Conservation (phyloP, 2,113 vertebrate species). For the Archocentrus centrarchus region DNA sequence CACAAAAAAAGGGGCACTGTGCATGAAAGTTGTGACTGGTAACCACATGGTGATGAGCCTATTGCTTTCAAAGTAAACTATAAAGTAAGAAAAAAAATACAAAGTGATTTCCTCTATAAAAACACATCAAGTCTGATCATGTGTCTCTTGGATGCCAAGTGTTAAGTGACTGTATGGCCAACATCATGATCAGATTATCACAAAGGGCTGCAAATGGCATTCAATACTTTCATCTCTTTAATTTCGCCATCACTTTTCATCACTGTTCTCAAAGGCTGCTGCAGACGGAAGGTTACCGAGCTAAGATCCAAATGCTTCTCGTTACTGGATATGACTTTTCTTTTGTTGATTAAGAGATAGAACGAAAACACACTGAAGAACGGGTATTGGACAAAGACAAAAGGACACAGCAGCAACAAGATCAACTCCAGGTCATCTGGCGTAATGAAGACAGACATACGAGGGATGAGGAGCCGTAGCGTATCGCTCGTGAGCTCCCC, state of each 20-base stretch:
- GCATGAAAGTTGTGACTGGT: conserved; percentile 57
- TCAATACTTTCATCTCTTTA: conserved; percentile 85
- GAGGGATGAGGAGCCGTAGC: conserved; percentile 59
- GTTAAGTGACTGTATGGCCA: conserved; percentile 28
- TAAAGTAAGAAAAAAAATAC: conserved; percentile 39
- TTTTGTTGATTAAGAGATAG: conserved; percentile 55
- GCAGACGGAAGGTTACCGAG: conserved; percentile 3
- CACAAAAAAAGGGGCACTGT: conserved; percentile 12
- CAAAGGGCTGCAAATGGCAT: conserved; percentile 83
- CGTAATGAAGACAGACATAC: conserved; percentile 72
- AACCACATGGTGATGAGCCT: conserved; percentile 67
- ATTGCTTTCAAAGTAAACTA: conserved; percentile 65
- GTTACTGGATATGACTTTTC: conserved; percentile 49
- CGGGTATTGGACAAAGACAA: conserved; percentile 62
- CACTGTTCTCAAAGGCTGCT: conserved; percentile 35
- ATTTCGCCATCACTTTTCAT: conserved; percentile 68
- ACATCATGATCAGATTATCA: conserved; percentile 86
- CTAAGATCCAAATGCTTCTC: conserved; percentile 43
- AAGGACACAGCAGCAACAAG: conserved; percentile 55
- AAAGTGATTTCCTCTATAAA: conserved; percentile 49
- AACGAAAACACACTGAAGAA: conserved; percentile 26
- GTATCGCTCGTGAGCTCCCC: conserved; percentile 61
- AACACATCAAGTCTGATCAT: conserved; percentile 58
- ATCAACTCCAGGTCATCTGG: conserved; percentile 66
- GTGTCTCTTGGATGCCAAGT: conserved; percentile 40